These are phyloP conservation scores for Romanogobio albipinnatus DNA, from an alignment of 2,113 vertebrate species.

Conservation along the genomic window DNA sequence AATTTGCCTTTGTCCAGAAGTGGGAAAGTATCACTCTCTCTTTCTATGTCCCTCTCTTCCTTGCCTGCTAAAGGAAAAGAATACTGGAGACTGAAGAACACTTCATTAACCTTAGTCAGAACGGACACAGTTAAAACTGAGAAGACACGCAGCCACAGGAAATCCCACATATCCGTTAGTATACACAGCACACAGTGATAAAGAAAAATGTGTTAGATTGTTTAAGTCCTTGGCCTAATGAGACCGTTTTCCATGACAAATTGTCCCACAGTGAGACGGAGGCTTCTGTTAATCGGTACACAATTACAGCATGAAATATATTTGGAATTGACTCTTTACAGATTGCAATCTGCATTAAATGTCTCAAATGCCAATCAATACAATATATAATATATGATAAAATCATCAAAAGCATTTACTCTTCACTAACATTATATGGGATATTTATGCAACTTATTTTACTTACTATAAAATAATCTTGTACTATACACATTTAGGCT, in stretches of 20 bases:
- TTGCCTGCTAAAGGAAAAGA: background rate
- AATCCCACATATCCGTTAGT: slow-evolving; percentile 40
- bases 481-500: no score
- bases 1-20: background rate
- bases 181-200: slow-evolving; percentile 2
- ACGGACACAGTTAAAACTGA: slow-evolving; percentile 29
- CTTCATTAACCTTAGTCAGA: slow-evolving; percentile 22
- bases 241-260: slow-evolving; percentile 1
- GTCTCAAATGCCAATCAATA: background rate
- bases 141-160: slow-evolving; percentile 43
- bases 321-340: background rate
- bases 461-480: no score
- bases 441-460: background rate
- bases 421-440: background rate
- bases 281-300: background rate
- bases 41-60: background rate
- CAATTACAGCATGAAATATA: background rate
- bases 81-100: background rate
- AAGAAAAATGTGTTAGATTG: slow-evolving; percentile 14
- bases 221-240: background rate
- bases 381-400: background rate
- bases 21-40: background rate
- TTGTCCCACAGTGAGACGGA: background rate
- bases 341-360: background rate
- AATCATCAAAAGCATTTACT: background rate